Base-by-base conservation (phyloP, 2,888 invertebrate genomes). In the Mesoligia furuncula region DNA sequence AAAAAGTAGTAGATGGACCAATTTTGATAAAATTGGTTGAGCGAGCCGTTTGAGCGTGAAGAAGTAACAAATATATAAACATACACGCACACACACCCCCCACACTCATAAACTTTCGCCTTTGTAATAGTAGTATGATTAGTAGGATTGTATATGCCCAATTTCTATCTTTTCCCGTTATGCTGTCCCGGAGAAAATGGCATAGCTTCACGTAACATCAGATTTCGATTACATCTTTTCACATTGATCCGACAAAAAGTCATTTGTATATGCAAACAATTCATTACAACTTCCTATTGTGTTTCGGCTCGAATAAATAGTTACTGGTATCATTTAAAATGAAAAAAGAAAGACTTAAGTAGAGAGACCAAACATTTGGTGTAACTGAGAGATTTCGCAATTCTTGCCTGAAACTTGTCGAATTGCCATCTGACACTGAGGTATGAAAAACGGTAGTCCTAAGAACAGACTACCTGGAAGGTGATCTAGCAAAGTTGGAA, bases 201-300 rank as follows among this genome's bases (percentile, higher is more conserved):
- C 59, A 59, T 59, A 59, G 0, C 59, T 27, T 51, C 31, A 66
- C 79, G 66, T 79, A 51, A 31, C 13, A 15, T 51, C 20, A 27
- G 36, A 17, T 73, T 61, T 79, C 65, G 72, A 66, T 72, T 79
- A 71, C 13, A 51, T 71, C 1, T 36, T 17, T 48, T 54, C 65
- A 36, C 59, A 45, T 72, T 20, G 39, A 48, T 42, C 59, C 6
- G 11, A 39, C 51, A 75, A 73, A 67, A 79, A 79, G 36, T 24
- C 20, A 73, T 61, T 72, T 66, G 0, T 36, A 20, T 45, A 7
- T 8, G 13, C 24, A 54, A 79, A 61, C 51, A 24, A 71, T 54
- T 17, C 27, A 45, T 66, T 54, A 27, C 51, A 42, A 20, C 27
- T 66, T 24, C 9, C 24, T 24, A 73, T 79, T 79, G 51, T 45